These are phyloP conservation scores for Leptinotarsa peninsularis DNA, from an alignment of 2,888 invertebrate species.

Conservation along the genomic window DNA sequence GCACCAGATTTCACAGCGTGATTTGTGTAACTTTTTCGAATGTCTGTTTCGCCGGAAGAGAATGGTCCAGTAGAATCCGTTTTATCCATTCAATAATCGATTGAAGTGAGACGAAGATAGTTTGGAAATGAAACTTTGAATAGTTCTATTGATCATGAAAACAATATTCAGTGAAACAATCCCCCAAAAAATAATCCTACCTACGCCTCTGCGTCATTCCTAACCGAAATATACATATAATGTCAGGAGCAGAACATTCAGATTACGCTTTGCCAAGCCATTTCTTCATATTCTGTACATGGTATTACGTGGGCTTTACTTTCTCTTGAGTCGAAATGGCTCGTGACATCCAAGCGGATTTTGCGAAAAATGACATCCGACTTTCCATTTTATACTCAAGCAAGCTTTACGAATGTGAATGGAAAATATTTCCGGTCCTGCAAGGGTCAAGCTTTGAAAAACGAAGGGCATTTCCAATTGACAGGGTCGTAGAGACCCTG, in stretches of 20 bases:
- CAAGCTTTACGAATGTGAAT: constrained; percentile 31
- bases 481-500: no score
- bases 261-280: constrained; percentile 11
- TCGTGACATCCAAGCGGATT: constrained; percentile 51
- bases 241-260: constrained; percentile 8
- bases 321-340: constrained; percentile 46
- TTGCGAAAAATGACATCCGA: constrained; percentile 46
- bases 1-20: neutral
- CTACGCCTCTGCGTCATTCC: neutral
- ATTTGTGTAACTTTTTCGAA: neutral
- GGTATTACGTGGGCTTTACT: constrained; percentile 41
- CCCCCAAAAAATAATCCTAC: neutral
- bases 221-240: neutral
- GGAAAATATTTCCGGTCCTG: neutral
- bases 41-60: neutral
- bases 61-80: neutral
- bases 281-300: constrained; percentile 20
- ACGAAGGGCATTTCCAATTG: neutral
- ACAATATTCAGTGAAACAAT: no score
- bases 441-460: neutral
- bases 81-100: no score
- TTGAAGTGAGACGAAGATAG: no score
- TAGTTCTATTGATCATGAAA: no score
- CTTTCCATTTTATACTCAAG: constrained; percentile 34
- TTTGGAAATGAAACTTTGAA: no score